These are phyloP conservation scores for Lepidurus apus DNA, from an alignment of 1,140 invertebrate genomes.

Conservation along the genomic window DNA sequence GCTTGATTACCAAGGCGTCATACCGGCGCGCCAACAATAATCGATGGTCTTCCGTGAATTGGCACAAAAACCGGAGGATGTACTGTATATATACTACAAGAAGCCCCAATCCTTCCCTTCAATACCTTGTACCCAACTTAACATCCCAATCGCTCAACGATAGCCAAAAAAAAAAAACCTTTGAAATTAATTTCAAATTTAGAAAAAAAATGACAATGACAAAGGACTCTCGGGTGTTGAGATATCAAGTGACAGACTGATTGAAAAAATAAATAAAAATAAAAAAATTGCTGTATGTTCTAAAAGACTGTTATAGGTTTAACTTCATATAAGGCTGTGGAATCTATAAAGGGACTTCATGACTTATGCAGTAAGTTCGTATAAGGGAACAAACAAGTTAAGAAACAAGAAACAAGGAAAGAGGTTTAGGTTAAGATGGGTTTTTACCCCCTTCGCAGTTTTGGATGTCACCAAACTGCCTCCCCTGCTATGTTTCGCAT, in stretches of 20 bases:
- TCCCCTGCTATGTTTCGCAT: not conserved
- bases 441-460: not conserved
- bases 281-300: too few relatives aligned
- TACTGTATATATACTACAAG: too few relatives aligned
- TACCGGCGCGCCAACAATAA: too few relatives aligned
- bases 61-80: too few relatives aligned
- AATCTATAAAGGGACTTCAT: not conserved
- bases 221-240: not conserved
- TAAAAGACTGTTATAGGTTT: not conserved
- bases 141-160: not conserved
- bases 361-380: not conserved
- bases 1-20: too few relatives aligned
- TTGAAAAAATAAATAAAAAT: not conserved
- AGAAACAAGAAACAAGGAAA: not conserved
- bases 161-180: not conserved
- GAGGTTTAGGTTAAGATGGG: not conserved
- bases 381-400: not conserved
- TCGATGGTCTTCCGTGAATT: too few relatives aligned
- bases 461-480: conserved; percentile 8
- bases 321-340: not conserved
- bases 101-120: not conserved
- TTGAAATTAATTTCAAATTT: not conserved
- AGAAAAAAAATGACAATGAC: not conserved
- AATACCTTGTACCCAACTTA: not conserved
- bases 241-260: not conserved